These are phyloP conservation scores for Sebastiscus albofasciatus DNA, from an alignment of 2,797 vertebrate species.

Conservation along the genomic window DNA sequence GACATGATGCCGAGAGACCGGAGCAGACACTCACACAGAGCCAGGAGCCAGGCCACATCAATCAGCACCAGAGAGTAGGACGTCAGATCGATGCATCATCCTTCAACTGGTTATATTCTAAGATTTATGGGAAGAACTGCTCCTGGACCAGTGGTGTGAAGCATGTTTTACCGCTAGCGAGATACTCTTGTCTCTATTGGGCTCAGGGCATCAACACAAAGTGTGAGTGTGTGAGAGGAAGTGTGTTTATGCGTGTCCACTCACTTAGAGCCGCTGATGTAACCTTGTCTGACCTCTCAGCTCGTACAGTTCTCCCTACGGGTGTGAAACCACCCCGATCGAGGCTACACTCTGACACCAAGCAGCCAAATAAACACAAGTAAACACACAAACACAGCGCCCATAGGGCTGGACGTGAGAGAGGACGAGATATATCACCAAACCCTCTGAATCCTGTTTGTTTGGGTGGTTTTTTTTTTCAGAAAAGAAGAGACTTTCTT, in stretches of 20 bases:
- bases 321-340: constrained; percentile 46
- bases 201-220: constrained; percentile 19
- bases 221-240: constrained; percentile 31
- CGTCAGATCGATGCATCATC: constrained; percentile 74
- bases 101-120: constrained; percentile 63
- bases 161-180: constrained; percentile 25
- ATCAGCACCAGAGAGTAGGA: constrained; percentile 56
- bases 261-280: constrained; percentile 41
- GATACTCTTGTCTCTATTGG: constrained; percentile 15
- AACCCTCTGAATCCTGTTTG: constrained; percentile 1
- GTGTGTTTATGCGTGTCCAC: constrained; percentile 35
- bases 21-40: constrained; percentile 55
- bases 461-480: neutral
- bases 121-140: constrained; percentile 51
- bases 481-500: constrained; percentile 8
- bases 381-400: constrained; percentile 35
- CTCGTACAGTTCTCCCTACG: constrained; percentile 39
- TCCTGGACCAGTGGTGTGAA: constrained; percentile 6
- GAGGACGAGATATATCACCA: constrained; percentile 15
- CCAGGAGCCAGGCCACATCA: constrained; percentile 72
- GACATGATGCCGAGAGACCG: constrained; percentile 62
- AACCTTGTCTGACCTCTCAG: constrained; percentile 61
- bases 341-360: constrained; percentile 50
- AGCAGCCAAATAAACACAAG: constrained; percentile 46
- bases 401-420: constrained; percentile 23